phyloP scores from a whole-genome alignment of 2,113 vertebrate genomes.

The Sphyrna mokarran region DNA sequence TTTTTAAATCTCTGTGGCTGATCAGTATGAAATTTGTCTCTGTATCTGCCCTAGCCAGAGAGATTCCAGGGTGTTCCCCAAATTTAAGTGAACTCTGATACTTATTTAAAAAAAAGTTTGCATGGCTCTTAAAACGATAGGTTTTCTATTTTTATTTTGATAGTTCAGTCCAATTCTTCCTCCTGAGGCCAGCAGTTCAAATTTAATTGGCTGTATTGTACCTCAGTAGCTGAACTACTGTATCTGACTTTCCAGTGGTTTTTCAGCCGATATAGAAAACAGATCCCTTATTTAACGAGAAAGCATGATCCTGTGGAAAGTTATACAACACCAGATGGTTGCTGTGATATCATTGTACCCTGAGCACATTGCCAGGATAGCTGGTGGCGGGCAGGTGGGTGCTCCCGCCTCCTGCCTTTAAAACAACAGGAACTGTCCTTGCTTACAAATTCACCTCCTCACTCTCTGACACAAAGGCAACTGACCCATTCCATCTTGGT shows the following conservation, averaged over 20 bases:
- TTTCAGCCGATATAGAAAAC: constrained; percentile 31
- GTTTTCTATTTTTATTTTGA: constrained; percentile 19
- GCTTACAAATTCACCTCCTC: not conserved
- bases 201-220: constrained; percentile 30
- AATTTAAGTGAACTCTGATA: not conserved
- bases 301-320: constrained; percentile 19
- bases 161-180: not conserved
- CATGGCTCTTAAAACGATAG: not conserved
- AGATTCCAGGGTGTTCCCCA: not conserved
- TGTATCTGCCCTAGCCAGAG: not conserved
- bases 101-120: not conserved
- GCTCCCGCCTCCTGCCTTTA: not conserved
- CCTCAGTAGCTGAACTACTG: not conserved
- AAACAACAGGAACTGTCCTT: not conserved
- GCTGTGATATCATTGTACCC: not conserved
- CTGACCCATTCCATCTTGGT: not conserved
- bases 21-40: no score
- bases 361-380: not conserved
- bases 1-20: not conserved
- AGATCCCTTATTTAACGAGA: constrained; percentile 27
- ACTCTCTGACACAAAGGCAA: not conserved
- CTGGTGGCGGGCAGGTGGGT: not conserved
- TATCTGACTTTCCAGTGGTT: constrained; percentile 29
- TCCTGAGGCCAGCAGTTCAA: not conserved
- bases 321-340: constrained; percentile 9